Percentiles rank a stretch among this genome's conserved stretches.
phyloP scores from a whole-genome alignment of 2,113 vertebrate species.

The Pantherophis guttatus region DNA sequence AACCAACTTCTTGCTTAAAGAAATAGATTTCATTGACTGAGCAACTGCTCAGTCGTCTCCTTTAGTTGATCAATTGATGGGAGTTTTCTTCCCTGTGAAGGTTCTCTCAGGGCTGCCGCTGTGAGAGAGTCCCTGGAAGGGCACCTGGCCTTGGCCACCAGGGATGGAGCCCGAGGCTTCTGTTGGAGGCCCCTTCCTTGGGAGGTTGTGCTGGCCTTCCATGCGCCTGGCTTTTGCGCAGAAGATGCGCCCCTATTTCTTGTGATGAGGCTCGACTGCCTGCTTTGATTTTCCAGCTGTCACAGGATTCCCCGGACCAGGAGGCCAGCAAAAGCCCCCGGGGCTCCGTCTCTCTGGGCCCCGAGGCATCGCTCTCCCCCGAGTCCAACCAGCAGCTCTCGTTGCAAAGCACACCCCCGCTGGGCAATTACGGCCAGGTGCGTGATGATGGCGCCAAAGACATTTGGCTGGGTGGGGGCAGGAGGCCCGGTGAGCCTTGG shows the following conservation, averaged over 20 bases:
- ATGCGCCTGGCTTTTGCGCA: no score
- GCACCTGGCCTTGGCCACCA: neutral
- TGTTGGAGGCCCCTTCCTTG: neutral
- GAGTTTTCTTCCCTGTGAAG: neutral
- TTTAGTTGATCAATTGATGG: neutral
- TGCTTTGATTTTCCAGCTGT: slow-evolving; percentile 60
- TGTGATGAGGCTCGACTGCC: slow-evolving; percentile 1
- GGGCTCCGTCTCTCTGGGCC: slow-evolving; percentile 68
- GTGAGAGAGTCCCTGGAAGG: neutral
- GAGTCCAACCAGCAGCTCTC: slow-evolving; percentile 72
- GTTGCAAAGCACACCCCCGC: slow-evolving; percentile 69
- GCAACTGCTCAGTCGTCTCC: fast-evolving
- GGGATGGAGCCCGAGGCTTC: neutral
- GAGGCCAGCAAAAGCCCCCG: slow-evolving; percentile 78
- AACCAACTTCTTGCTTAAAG: neutral
- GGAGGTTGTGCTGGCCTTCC: neutral
- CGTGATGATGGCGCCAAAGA: slow-evolving; percentile 13
- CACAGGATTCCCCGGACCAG: slow-evolving; percentile 78
- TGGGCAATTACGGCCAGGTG: slow-evolving; percentile 76
- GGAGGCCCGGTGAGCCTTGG: neutral
- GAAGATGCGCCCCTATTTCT: slow-evolving; percentile 8
- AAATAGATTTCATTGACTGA: neutral
- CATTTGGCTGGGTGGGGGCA: neutral
- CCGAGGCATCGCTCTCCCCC: slow-evolving; percentile 72
- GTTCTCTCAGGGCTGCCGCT: neutral